Conservation (phyloP, 2,888 invertebrate genomes). For the Glyphotaelius pellucidus region DNA sequence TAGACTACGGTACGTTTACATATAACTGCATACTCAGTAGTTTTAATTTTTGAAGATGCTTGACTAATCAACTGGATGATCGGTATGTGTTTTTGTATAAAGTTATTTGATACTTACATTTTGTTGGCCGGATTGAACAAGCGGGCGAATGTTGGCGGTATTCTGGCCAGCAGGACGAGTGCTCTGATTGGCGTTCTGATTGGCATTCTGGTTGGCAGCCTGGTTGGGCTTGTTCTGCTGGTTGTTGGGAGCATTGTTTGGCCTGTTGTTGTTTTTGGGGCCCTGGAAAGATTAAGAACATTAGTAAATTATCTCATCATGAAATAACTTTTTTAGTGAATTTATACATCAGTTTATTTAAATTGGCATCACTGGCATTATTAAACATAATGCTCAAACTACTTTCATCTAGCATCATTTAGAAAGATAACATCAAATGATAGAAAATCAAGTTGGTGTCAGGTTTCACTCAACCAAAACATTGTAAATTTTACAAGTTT, state of each 20-base stretch:
- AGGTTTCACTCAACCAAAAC: neutral
- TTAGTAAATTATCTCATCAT: neutral
- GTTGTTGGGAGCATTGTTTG: slow-evolving; percentile 67
- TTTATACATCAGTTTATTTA: slow-evolving; percentile 40
- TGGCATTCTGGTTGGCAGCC: neutral
- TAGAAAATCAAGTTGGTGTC: neutral
- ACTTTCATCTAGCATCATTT: slow-evolving; percentile 64
- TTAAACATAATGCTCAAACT: slow-evolving; percentile 50
- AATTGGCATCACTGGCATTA: slow-evolving; percentile 38
- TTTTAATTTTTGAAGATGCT: no score
- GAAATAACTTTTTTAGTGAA: neutral
- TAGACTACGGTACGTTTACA: no score
- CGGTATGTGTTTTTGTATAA: neutral
- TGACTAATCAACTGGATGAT: no score
- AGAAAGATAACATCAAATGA: neutral
- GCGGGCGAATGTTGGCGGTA: neutral
- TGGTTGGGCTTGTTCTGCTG: slow-evolving; percentile 54
- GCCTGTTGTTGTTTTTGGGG: slow-evolving; percentile 62
- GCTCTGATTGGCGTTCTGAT: neutral
- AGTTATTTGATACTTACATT: slow-evolving; percentile 67
- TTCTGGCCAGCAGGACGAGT: neutral
- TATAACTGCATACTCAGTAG: no score
- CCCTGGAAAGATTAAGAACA: slow-evolving; percentile 10
- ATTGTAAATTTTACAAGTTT: neutral
- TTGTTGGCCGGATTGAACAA: neutral